A percentile compares a stretch with the other conserved stretches of the same genome.
These are phyloP conservation scores for Calcarius lapponicus DNA, from an alignment of 2,797 vertebrate genomes.

Conservation along the genomic window DNA sequence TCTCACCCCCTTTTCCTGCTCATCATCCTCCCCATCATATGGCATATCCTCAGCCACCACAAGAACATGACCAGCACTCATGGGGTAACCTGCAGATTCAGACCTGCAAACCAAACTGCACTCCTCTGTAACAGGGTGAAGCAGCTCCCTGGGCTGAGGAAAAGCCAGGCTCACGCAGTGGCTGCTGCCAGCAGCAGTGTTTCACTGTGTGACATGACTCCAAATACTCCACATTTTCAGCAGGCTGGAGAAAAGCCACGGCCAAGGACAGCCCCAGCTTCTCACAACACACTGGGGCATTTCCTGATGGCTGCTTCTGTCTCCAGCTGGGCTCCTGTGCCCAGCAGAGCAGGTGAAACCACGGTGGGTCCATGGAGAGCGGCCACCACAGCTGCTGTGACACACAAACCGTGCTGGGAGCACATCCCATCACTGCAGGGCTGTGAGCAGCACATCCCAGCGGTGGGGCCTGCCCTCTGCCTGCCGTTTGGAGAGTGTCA, in stretches of 20 bases:
- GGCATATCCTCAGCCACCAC: background rate
- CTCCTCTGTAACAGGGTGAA: background rate
- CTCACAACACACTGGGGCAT: background rate
- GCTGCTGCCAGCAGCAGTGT: fast-evolving
- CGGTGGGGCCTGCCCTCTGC: conserved; percentile 38
- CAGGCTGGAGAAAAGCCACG: background rate
- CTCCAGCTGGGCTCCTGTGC: background rate
- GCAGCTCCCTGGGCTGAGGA: background rate
- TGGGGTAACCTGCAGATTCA: background rate
- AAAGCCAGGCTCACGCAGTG: background rate
- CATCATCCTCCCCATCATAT: fast-evolving
- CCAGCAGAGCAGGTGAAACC: background rate
- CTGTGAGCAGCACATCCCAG: background rate
- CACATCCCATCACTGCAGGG: background rate
- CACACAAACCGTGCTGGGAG: background rate
- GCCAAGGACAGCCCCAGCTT: no score
- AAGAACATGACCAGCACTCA: fast-evolving
- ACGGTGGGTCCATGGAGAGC: fast-evolving
- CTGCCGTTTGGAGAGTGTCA: background rate
- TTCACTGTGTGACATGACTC: background rate
- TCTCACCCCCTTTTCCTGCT: background rate
- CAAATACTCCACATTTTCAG: background rate
- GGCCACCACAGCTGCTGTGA: fast-evolving
- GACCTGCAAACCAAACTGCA: background rate
- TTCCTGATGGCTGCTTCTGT: background rate